Base-by-base conservation (phyloP, 92 coral and sea anemone species). In the Virgularia gustaviana region DNA sequence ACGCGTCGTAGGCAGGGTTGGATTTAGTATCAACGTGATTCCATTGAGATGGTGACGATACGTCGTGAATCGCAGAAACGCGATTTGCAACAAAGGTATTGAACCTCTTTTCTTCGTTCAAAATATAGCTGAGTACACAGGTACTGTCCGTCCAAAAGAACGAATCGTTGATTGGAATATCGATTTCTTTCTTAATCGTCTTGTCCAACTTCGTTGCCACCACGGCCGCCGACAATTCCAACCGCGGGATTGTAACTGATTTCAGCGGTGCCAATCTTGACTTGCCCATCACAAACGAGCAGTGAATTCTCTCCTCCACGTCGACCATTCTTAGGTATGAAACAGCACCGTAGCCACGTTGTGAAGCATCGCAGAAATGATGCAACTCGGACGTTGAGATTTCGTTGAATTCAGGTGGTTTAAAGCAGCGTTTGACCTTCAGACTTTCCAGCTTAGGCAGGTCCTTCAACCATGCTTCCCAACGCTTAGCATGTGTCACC, bases 151-250 rank as follows among this genome's bases (percentile, higher is more conserved):
- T 60, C 67, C 67, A 60, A 31, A 60, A 60, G 2, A 65, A 53
- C 32, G 72, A 65, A 3, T 65, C 36, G 55, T 19, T 38, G 54
- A 65, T 65, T 23, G 72, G 72, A 20, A 65, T 65, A 41, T 65
- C 72, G 33, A 65, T 65, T 65, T 60, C 67, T 36, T 36, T 60
- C 38, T 31, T 27, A 25, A 60, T 60, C 24, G 20, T 6, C 38
- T 60, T 65, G 72, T 65, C 72, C 15, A 65, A 65, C 72, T 65
- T 65, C 2, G 72, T 65, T 8, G 72, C 72, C 35, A 65, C 39
- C 19, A 60, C 67, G 22, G 67, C 67, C 13, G 67, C 67, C 13
- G 43, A 60, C 22, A 60, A 25, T 44, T 65, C 72, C 36, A 65
- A 43, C 12, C 55, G 56, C 36, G 72, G 72, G 56, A 65, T 65